Evolutionary conservation across 2,797 vertebrate species (phyloP).

Genomic region (Thunnus albacares): DNA sequence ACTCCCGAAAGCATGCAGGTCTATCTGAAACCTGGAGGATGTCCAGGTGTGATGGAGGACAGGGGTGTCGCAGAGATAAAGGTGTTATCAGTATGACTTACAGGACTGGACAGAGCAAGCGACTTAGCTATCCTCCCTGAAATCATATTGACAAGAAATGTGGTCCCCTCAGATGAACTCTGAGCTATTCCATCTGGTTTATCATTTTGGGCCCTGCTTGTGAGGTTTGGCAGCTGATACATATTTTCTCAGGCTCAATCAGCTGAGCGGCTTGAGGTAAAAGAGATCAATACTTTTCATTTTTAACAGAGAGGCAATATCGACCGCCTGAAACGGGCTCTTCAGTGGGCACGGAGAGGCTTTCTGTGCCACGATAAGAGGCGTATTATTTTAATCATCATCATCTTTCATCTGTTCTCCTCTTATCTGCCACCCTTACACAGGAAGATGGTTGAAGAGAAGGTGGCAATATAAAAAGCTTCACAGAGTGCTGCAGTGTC

Average conservation of each 20-base stretch:
- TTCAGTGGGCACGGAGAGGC: conserved; percentile 60
- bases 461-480: conserved; percentile 41
- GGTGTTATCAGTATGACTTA: conserved; percentile 66
- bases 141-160: conserved; percentile 68
- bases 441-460: conserved; percentile 47
- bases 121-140: conserved; percentile 43
- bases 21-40: conserved; percentile 39
- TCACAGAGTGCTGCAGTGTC: conserved; percentile 33
- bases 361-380: conserved; percentile 73
- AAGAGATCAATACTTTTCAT: conserved; percentile 86
- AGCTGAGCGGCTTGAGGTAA: conserved; percentile 77
- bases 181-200: conserved; percentile 46
- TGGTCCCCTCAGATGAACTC: conserved; percentile 63
- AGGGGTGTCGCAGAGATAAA: conserved; percentile 57
- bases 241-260: conserved; percentile 81
- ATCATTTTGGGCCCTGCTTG: conserved; percentile 51
- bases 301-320: conserved; percentile 84
- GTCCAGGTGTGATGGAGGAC: conserved; percentile 64
- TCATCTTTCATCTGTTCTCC: conserved; percentile 79
- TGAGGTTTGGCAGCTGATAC: conserved; percentile 66
- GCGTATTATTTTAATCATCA: conserved; percentile 83
- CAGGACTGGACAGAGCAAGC: conserved; percentile 49
- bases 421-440: conserved; percentile 57
- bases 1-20: conserved; percentile 7
- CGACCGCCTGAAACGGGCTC: conserved; percentile 73